phyloP scores from a whole-genome alignment of 1,140 invertebrate species.

The Oreohelix idahoensis region DNA sequence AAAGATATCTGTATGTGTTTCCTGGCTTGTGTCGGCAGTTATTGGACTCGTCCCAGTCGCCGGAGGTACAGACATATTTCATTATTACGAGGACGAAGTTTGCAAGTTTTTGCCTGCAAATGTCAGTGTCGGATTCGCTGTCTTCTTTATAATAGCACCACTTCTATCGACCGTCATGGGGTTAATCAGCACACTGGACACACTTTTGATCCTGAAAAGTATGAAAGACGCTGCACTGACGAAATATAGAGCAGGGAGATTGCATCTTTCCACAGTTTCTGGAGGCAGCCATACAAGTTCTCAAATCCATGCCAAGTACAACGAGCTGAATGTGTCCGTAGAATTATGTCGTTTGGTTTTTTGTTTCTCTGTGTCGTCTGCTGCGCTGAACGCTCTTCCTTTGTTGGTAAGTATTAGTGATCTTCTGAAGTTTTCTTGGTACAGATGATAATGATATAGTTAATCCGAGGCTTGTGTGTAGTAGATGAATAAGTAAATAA shows the following conservation, averaged over 20 bases:
- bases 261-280: conserved; percentile 38
- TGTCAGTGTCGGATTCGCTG: conserved; percentile 44
- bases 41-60: conserved; percentile 50
- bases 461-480: no score
- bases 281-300: conserved; percentile 34
- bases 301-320: conserved; percentile 47
- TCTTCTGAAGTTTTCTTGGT: no score
- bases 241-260: conserved; percentile 53
- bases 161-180: conserved; percentile 43
- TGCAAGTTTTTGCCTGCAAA: conserved; percentile 54
- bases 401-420: conserved; percentile 57
- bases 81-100: conserved; percentile 14
- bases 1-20: conserved; percentile 47
- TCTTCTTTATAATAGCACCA: conserved; percentile 53
- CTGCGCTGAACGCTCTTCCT: conserved; percentile 47
- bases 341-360: conserved; percentile 54
- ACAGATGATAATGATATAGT: no score
- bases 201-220: conserved; percentile 47
- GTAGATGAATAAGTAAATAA: no score
- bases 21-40: conserved; percentile 52
- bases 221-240: conserved; percentile 50
- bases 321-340: conserved; percentile 49
- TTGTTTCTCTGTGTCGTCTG: conserved; percentile 42
- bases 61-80: conserved; percentile 32
- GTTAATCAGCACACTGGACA: conserved; percentile 50